These are phyloP conservation scores for Bursaphelenchus okinawaensis DNA, from an alignment of 2,888 invertebrate species.

Conservation along the genomic window DNA sequence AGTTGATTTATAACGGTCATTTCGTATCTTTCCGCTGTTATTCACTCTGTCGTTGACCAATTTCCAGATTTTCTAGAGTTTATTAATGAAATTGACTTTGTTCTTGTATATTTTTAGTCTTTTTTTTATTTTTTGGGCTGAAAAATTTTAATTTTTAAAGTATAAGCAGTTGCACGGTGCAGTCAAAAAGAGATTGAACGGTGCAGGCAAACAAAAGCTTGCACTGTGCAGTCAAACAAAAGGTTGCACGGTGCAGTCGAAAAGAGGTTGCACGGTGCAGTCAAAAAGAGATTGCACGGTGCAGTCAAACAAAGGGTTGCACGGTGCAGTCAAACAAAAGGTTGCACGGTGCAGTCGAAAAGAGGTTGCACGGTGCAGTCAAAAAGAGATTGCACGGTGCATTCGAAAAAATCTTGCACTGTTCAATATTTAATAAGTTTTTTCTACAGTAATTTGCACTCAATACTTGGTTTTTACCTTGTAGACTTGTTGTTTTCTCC, in stretches of 20 bases:
- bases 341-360: not conserved
- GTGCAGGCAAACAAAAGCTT: not conserved
- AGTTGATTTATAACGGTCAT: not conserved
- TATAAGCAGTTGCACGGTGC: not conserved
- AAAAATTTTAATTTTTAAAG: no score
- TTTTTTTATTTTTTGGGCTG: not conserved
- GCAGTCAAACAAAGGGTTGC: not conserved
- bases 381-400: not conserved
- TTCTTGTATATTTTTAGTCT: not conserved
- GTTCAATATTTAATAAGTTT: no score
- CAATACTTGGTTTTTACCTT: no score
- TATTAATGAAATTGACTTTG: no score
- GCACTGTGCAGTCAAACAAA: not conserved
- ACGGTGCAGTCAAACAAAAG: not conserved
- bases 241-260: not conserved
- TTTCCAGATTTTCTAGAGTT: no score
- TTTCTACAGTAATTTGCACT: no score
- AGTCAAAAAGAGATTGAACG: not conserved
- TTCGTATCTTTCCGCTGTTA: not conserved
- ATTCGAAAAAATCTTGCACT: not conserved
- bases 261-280: not conserved
- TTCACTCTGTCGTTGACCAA: no score
- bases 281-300: no score
- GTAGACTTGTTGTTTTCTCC: no score
- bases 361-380: no score